Percentiles rank a stretch among this genome's conserved stretches.
Conservation (phyloP, 1,140 invertebrate genomes). For the Wasmannia auropunctata region DNA sequence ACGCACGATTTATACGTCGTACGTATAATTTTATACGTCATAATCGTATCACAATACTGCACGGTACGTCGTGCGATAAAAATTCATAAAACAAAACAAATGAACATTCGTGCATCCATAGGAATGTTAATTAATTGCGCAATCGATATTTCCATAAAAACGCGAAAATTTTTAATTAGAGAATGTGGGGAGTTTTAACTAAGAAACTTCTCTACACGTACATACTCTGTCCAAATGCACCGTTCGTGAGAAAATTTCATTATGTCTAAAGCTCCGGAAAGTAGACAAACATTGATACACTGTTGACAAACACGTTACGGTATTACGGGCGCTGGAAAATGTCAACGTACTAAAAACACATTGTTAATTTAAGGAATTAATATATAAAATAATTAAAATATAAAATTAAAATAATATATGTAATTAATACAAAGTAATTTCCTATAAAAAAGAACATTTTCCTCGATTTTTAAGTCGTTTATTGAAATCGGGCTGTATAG, state of each 20-base stretch:
- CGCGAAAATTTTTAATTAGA: background rate
- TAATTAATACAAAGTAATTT: background rate
- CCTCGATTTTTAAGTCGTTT: background rate
- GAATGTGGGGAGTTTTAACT: background rate
- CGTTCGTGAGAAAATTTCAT: slow-evolving; percentile 39
- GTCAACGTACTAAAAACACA: background rate
- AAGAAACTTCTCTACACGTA: slow-evolving; percentile 25
- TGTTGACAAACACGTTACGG: slow-evolving; percentile 2
- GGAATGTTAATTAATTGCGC: slow-evolving; percentile 41
- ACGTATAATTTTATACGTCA: background rate
- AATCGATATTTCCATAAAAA: background rate
- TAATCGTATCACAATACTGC: background rate
- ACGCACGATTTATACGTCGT: no score
- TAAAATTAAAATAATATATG: background rate
- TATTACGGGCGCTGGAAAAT: slow-evolving; percentile 25
- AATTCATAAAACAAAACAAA: background rate
- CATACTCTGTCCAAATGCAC: background rate
- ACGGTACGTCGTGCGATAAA: background rate
- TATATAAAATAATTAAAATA: background rate
- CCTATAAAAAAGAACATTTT: background rate
- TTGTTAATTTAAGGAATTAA: background rate
- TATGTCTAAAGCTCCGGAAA: slow-evolving; percentile 44
- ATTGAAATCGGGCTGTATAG: background rate
- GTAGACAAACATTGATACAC: slow-evolving; percentile 46
- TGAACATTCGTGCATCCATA: slow-evolving; percentile 10